Conservation (phyloP, 2,888 invertebrate genomes). For the Andrena trimmerana region DNA sequence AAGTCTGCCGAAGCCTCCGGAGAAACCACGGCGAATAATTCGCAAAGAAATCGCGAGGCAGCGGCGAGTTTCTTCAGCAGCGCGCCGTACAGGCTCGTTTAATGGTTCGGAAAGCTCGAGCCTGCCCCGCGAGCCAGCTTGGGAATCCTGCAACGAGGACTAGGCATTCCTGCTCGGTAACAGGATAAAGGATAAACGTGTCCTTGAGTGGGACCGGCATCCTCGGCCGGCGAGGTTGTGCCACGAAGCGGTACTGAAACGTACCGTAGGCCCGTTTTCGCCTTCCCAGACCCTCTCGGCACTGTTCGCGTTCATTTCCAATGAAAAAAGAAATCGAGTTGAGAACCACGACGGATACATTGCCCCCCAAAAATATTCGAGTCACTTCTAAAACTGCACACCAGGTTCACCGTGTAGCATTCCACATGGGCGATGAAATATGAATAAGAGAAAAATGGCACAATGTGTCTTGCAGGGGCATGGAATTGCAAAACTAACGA, state of each 20-base stretch:
- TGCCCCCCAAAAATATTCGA: too few relatives aligned
- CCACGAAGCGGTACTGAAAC: conserved; percentile 61
- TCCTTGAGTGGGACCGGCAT: conserved; percentile 72
- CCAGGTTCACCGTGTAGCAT: too few relatives aligned
- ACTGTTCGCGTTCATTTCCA: background rate
- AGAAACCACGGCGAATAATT: conserved; percentile 5
- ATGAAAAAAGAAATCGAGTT: too few relatives aligned
- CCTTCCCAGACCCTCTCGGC: background rate
- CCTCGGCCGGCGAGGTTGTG: conserved; percentile 68
- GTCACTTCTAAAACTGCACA: too few relatives aligned
- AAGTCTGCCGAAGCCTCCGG: too few relatives aligned
- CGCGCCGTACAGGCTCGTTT: conserved; percentile 46
- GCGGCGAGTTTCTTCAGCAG: conserved; percentile 45
- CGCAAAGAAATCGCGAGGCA: conserved; percentile 40
- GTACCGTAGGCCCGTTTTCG: conserved; percentile 56
- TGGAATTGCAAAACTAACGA: too few relatives aligned
- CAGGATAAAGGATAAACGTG: conserved; percentile 74
- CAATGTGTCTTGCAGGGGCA: too few relatives aligned
- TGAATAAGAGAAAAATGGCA: too few relatives aligned
- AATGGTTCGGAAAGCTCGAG: conserved; percentile 58
- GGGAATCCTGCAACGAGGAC: conserved; percentile 62
- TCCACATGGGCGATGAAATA: too few relatives aligned
- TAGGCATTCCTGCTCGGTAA: conserved; percentile 68
- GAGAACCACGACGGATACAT: too few relatives aligned
- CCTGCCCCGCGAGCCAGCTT: conserved; percentile 37